phyloP scores from a whole-genome alignment of 2,888 invertebrate genomes.

The Gisinianus flammeolus region DNA sequence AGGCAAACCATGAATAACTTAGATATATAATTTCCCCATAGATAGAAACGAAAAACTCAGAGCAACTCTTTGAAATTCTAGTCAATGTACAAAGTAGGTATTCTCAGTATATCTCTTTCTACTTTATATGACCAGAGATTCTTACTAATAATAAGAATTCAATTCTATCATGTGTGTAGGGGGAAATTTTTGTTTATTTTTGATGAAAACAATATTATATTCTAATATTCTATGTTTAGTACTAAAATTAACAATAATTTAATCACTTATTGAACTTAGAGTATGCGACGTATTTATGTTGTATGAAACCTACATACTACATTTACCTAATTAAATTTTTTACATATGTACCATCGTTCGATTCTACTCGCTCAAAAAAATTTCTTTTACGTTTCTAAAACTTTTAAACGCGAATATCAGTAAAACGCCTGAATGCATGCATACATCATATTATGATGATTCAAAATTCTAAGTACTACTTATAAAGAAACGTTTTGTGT shows the following conservation, averaged over 20 bases:
- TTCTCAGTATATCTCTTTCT: too few species aligned
- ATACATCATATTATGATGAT: too few species aligned
- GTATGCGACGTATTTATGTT: background rate
- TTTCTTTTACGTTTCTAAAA: too few species aligned
- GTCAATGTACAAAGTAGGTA: background rate
- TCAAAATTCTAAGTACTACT: too few species aligned
- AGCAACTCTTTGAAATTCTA: background rate
- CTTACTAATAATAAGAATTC: background rate
- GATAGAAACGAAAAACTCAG: background rate
- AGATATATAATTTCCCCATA: background rate
- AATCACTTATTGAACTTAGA: background rate
- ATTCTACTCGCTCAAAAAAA: too few species aligned
- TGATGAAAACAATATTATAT: background rate
- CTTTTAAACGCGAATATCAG: too few species aligned
- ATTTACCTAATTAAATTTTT: too few species aligned
- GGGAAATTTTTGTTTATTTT: slow-evolving; percentile 7
- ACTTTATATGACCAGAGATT: background rate
- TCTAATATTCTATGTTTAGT: background rate
- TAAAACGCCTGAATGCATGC: too few species aligned
- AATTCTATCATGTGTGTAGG: too few species aligned
- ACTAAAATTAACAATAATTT: background rate
- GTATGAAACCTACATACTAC: background rate
- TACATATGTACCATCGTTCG: too few species aligned
- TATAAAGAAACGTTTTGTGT: too few species aligned
- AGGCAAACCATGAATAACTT: background rate